A percentile compares a stretch with the other conserved stretches of the same genome.
These are phyloP conservation scores for Archocentrus centrarchus DNA, from an alignment of 2,113 vertebrate species.

Conservation along the genomic window DNA sequence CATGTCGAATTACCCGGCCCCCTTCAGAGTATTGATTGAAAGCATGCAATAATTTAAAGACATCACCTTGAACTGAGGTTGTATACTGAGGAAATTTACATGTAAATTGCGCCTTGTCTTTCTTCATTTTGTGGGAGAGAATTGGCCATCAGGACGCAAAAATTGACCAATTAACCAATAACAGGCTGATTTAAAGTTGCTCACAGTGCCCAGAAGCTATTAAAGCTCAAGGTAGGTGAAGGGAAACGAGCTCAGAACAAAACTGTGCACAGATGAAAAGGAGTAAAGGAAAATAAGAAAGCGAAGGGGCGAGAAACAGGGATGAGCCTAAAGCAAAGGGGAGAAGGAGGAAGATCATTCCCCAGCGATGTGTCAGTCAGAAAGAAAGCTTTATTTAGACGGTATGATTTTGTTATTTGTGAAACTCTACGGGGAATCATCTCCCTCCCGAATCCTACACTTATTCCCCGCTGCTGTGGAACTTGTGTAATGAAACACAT, in stretches of 20 bases:
- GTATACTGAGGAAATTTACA: constrained; percentile 68
- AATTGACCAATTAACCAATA: constrained; percentile 55
- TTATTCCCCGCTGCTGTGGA: constrained; percentile 47
- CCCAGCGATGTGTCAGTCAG: constrained; percentile 66
- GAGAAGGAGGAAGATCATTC: constrained; percentile 54
- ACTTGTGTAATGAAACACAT: constrained; percentile 82
- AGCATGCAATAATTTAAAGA: constrained; percentile 41
- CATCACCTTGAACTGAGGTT: constrained; percentile 64
- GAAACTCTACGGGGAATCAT: constrained; percentile 62
- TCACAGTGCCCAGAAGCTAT: constrained; percentile 32
- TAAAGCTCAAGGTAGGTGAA: constrained; percentile 53
- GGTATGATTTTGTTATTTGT: constrained; percentile 70
- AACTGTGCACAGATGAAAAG: constrained; percentile 41
- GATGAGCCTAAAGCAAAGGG: constrained; percentile 47
- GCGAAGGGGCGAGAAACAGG: constrained; percentile 7
- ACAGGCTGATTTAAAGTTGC: constrained; percentile 31
- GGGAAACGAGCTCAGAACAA: constrained; percentile 47
- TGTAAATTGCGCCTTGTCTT: constrained; percentile 68
- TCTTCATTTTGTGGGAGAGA: constrained; percentile 52
- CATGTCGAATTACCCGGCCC: constrained; percentile 34
- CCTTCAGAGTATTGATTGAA: constrained; percentile 54
- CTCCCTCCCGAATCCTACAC: constrained; percentile 56
- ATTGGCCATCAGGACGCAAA: constrained; percentile 38
- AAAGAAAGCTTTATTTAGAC: constrained; percentile 75
- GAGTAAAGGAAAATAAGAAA: background rate